Evolutionary conservation across 1,140 invertebrate species (phyloP).

Genomic region (Anastrepha obliqua): DNA sequence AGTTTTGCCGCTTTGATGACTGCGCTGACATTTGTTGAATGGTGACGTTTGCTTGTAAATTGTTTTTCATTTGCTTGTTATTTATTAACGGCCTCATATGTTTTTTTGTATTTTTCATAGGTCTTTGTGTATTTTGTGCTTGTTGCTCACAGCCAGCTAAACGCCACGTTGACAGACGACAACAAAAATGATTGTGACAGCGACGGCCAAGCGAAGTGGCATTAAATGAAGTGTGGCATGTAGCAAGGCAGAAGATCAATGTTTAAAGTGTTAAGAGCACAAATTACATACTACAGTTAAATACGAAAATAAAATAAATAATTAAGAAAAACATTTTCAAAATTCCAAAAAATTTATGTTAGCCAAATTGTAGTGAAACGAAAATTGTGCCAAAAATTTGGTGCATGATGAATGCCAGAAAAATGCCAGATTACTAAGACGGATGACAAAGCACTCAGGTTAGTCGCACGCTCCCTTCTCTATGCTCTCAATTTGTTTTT

Average conservation of each 20-base stretch:
- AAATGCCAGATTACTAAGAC: neutral
- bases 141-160: neutral
- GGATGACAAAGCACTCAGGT: neutral
- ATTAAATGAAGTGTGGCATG: slow-evolving; percentile 26
- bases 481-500: neutral
- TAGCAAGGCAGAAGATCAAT: neutral
- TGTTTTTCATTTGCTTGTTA: slow-evolving; percentile 34
- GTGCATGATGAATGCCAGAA: neutral
- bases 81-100: neutral
- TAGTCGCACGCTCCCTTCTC: neutral
- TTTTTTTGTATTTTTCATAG: neutral
- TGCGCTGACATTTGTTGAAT: slow-evolving; percentile 44
- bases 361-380: neutral
- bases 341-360: neutral
- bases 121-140: neutral
- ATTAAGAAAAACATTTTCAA: neutral
- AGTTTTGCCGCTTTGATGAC: slow-evolving; percentile 27
- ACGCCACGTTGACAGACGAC: slow-evolving; percentile 26
- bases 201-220: slow-evolving; percentile 28
- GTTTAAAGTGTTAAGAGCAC: neutral
- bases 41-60: slow-evolving; percentile 19
- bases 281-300: neutral
- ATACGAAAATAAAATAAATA: neutral
- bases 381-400: neutral
- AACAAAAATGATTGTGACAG: neutral